phyloP scores from a whole-genome alignment of 1,140 invertebrate species.

The Hermetia illucens region DNA sequence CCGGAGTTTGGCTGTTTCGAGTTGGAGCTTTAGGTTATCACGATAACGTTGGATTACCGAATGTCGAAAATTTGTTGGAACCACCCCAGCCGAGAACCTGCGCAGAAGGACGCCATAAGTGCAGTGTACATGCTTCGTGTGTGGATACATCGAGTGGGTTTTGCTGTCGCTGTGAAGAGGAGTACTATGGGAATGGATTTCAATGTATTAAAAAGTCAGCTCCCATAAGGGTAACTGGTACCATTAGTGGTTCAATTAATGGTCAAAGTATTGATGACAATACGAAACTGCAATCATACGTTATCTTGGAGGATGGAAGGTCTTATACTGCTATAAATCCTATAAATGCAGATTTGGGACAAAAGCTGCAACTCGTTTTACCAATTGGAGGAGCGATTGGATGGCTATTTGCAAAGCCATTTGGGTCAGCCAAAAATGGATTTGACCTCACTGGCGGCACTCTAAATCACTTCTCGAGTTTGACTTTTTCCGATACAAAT shows the following conservation, averaged over 20 bases:
- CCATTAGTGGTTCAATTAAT: conserved; percentile 69
- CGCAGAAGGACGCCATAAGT: conserved; percentile 43
- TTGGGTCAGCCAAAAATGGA: conserved; percentile 60
- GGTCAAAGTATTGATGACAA: conserved; percentile 48
- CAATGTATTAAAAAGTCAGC: conserved; percentile 68
- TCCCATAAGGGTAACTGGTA: conserved; percentile 74
- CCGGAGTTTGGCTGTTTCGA: conserved; percentile 72
- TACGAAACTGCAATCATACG: conserved; percentile 82
- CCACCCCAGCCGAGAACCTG: conserved; percentile 35
- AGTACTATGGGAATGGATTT: conserved; percentile 82
- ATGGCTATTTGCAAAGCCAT: conserved; percentile 80
- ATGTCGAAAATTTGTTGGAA: conserved; percentile 35
- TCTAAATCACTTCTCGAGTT: conserved; percentile 65
- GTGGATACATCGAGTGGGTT: conserved; percentile 68
- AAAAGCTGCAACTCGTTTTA: conserved; percentile 62
- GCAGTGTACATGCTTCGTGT: conserved; percentile 70
- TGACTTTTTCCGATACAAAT: conserved; percentile 55
- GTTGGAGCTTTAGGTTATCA: conserved; percentile 49
- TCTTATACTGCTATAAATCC: conserved; percentile 83
- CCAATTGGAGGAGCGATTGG: conserved; percentile 61
- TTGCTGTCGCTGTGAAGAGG: conserved; percentile 71
- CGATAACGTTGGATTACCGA: conserved; percentile 50
- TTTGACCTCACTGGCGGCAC: conserved; percentile 68
- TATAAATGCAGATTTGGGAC: conserved; percentile 54
- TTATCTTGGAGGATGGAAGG: conserved; percentile 75